A percentile compares a stretch with the other conserved stretches of the same genome.
Conservation (phyloP, 2,797 vertebrate genomes). For the Xerus rutilus region DNA sequence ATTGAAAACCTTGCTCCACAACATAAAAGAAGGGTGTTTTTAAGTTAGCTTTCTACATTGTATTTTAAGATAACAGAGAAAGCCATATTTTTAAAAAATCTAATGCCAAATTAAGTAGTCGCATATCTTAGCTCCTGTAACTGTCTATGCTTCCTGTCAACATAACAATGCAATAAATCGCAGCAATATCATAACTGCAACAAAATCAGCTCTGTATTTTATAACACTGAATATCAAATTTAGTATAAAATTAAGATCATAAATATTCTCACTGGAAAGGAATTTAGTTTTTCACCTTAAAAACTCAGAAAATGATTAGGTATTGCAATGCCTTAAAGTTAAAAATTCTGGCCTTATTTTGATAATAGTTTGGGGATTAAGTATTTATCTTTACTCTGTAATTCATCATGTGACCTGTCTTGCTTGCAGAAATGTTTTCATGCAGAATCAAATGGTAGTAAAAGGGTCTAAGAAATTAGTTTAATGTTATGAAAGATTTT, state of each 20-base stretch:
- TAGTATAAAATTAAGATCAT: slow-evolving; percentile 8
- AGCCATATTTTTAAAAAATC: background rate
- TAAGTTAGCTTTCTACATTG: background rate
- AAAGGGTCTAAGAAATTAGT: background rate
- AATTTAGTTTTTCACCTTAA: slow-evolving; percentile 18
- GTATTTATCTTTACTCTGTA: background rate
- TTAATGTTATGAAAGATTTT: background rate
- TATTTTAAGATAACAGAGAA: slow-evolving; percentile 6
- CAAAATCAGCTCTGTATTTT: slow-evolving; percentile 34
- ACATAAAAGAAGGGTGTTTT: background rate
- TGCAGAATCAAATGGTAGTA: background rate
- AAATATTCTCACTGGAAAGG: slow-evolving; percentile 23
- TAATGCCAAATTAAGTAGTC: background rate
- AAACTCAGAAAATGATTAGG: background rate
- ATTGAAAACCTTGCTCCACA: background rate
- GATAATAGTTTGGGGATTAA: background rate
- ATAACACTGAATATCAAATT: background rate
- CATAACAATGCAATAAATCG: background rate
- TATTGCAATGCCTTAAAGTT: background rate
- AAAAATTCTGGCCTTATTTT: slow-evolving; percentile 5
- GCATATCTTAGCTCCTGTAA: background rate
- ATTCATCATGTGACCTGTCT: background rate
- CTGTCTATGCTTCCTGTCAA: background rate
- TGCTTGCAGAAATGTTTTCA: slow-evolving; percentile 22
- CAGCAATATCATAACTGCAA: background rate